phyloP scores from a whole-genome alignment of 2,888 invertebrate species.

The Stenotaenia linearis region DNA sequence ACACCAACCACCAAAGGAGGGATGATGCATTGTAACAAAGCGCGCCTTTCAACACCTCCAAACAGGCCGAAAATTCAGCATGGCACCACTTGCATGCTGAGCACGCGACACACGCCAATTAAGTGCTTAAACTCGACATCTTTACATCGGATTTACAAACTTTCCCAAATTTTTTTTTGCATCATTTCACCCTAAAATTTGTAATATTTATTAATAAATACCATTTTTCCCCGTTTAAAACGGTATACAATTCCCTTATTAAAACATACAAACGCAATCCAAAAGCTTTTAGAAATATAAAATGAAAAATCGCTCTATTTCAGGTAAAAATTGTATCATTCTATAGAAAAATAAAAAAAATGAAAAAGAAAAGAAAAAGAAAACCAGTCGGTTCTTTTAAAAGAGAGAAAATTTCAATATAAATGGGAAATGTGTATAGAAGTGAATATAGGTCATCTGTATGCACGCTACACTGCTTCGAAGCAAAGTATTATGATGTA shows the following conservation, averaged over 20 bases:
- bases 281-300: background rate
- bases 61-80: constrained; percentile 9
- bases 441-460: constrained; percentile 2
- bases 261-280: background rate
- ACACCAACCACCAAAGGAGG: background rate
- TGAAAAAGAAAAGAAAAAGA: background rate
- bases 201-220: too few relatives aligned
- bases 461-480: background rate
- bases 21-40: background rate
- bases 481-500: constrained; percentile 9
- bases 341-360: background rate
- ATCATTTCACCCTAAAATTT: too few relatives aligned
- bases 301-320: background rate
- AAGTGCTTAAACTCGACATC: background rate
- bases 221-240: too few relatives aligned
- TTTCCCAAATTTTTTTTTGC: too few relatives aligned
- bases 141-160: background rate
- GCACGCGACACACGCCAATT: background rate
- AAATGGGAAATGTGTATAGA: constrained; percentile 7
- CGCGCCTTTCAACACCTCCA: background rate
- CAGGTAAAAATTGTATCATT: background rate
- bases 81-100: background rate
- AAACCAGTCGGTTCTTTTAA: background rate
- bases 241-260: too few relatives aligned
- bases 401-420: constrained; percentile 9